Percentiles rank a stretch among this genome's conserved stretches.
Evolutionary conservation across 1,140 invertebrate genomes (phyloP).

Genomic region (Mya arenaria): DNA sequence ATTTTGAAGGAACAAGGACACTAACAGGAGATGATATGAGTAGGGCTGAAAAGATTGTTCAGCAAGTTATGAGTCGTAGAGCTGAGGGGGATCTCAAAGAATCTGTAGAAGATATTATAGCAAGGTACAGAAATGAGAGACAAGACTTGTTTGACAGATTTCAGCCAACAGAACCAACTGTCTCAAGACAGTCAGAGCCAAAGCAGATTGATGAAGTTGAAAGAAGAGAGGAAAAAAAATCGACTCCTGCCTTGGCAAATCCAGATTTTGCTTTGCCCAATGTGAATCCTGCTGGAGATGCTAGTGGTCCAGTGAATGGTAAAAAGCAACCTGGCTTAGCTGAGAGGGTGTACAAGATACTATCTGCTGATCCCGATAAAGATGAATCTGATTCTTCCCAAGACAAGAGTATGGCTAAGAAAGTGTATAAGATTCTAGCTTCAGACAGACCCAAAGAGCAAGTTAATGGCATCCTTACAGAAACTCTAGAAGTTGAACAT

Average conservation of each 20-base stretch:
- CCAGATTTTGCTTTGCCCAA: conserved; percentile 12
- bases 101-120: conserved; percentile 61
- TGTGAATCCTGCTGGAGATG: background rate
- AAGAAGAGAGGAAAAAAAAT: background rate
- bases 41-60: conserved; percentile 32
- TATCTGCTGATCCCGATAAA: conserved; percentile 9
- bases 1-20: conserved; percentile 37
- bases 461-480: conserved; percentile 68
- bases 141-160: conserved; percentile 43
- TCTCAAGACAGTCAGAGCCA: background rate
- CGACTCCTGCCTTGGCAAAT: conserved; percentile 5
- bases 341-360: conserved; percentile 60
- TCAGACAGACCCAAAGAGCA: conserved; percentile 68
- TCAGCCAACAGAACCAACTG: no score
- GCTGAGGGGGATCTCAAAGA: conserved; percentile 50
- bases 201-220: background rate
- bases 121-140: conserved; percentile 58
- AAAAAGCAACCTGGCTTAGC: conserved; percentile 53
- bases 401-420: conserved; percentile 65
- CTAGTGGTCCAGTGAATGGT: background rate
- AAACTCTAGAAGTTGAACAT: conserved; percentile 67
- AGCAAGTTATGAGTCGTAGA: conserved; percentile 51
- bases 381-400: conserved; percentile 9
- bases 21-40: conserved; percentile 39
- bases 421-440: conserved; percentile 70